Conservation (phyloP, 2,113 vertebrate species). For the Lophotis ruficrista region DNA sequence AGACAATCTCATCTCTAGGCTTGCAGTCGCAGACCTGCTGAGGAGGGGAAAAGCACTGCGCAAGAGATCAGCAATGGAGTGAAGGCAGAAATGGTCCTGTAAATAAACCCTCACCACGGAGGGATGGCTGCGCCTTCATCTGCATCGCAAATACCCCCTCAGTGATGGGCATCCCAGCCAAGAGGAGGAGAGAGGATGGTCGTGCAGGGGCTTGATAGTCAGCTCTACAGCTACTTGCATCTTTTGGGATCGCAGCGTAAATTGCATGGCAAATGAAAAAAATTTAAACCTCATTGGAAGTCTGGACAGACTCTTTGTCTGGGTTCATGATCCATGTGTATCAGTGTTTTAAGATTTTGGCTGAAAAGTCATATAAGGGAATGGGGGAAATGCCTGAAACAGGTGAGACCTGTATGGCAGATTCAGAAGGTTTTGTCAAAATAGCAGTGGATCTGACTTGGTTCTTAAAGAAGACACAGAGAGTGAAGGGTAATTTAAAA, state of each 20-base stretch:
- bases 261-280: not conserved
- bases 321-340: rapidly evolving
- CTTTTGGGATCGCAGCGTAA: not conserved
- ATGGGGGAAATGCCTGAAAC: not conserved
- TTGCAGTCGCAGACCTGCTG: not conserved
- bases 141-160: not conserved
- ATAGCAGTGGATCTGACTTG: not conserved
- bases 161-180: not conserved
- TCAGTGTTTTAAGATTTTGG: not conserved
- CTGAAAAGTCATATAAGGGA: rapidly evolving
- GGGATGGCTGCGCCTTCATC: rapidly evolving
- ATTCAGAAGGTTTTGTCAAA: not conserved
- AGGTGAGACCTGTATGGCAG: rapidly evolving
- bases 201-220: not conserved
- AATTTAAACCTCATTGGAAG: not conserved
- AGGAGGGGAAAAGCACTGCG: not conserved
- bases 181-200: not conserved
- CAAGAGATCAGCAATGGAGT: not conserved
- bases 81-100: not conserved
- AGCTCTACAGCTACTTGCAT: not conserved
- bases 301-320: not conserved
- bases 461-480: not conserved
- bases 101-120: rapidly evolving
- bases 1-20: not conserved
- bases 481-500: not conserved